Evolutionary conservation across 2,113 vertebrate species (phyloP).

Genomic region (Poecile atricapillus): DNA sequence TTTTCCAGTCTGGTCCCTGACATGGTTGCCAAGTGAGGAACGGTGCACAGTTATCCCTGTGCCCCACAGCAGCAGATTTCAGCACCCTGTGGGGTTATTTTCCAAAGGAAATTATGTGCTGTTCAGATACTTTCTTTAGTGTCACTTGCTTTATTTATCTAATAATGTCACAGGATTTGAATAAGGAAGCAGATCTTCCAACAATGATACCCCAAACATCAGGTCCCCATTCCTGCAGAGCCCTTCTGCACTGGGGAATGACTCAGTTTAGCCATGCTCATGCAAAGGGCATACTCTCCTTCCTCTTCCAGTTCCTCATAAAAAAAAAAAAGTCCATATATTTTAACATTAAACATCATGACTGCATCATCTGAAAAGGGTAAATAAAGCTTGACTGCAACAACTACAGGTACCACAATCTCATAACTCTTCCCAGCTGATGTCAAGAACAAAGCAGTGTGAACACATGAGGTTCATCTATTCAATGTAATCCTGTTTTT

Average conservation of each 20-base stretch:
- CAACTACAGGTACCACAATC: not conserved
- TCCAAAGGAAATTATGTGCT: not conserved
- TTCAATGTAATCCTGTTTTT: not conserved
- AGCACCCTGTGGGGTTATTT: not conserved
- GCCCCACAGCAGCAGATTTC: not conserved
- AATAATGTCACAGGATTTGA: not conserved
- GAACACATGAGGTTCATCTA: not conserved
- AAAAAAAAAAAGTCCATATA: not conserved
- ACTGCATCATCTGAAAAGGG: not conserved
- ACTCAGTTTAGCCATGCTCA: fast-evolving
- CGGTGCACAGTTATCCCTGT: fast-evolving
- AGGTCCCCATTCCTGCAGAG: not conserved
- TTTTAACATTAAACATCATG: not conserved
- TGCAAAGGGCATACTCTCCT: not conserved
- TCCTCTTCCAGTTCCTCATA: not conserved
- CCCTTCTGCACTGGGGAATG: not conserved
- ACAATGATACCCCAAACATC: not conserved
- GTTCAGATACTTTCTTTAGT: not conserved
- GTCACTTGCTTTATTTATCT: not conserved
- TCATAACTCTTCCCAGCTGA: not conserved
- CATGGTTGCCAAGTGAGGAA: not conserved
- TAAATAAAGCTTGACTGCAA: not conserved
- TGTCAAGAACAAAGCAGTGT: not conserved
- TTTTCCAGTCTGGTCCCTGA: not conserved
- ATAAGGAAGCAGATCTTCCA: not conserved